Base-by-base conservation (phyloP, 2,113 vertebrate genomes). In the Mungos mungo region DNA sequence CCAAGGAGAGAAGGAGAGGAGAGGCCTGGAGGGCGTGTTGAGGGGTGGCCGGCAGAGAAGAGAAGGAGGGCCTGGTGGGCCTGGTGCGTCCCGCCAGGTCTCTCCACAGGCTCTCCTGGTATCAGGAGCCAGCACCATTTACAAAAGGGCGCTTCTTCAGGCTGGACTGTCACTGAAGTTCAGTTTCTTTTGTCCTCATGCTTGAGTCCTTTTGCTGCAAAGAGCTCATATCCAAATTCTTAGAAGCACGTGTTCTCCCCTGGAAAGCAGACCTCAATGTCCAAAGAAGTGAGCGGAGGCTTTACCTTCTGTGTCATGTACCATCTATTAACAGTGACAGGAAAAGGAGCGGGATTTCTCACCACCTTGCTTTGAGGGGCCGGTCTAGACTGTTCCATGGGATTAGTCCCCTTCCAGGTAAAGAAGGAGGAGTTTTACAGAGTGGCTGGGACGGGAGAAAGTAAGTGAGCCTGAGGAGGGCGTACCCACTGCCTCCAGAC, bases 301-400 rank as follows among this genome's bases (percentile, higher is more conserved):
- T 94, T 95, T 97, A 97, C 96, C 68, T 98, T 80, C 95, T 85
- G 50, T 80, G 74, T 50, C 23, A 92, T 47, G 83, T 23, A 71
- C 45, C 65, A 12, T 65, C 23, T 83, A 98, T 99, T 99, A 98
- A 97, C 98, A 98, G 96, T 96, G 99, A 38, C 41, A 50, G 98
- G 99, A 99, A 80, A 47, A 99, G 97, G 88, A 95, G 97, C 98
- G 98, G 69, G 63, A 77, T 31, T 76, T 83, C 14, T 21, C 31
- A 19, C 57, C 57, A 27, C 35, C 41, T 88, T 79, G 33, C 65
- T 60, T 74, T 29, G 38, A 57, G 33, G 35, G 54, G 12, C 33
- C 12, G 16, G 41, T 86, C 47, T 80, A 90, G 85, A 68, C 99
- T 98, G 98, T 98, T 99, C 25, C 80, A 93, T 69, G 95, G 77